These are phyloP conservation scores for Perithous albicinctus DNA, from an alignment of 2,888 invertebrate genomes.

Conservation along the genomic window DNA sequence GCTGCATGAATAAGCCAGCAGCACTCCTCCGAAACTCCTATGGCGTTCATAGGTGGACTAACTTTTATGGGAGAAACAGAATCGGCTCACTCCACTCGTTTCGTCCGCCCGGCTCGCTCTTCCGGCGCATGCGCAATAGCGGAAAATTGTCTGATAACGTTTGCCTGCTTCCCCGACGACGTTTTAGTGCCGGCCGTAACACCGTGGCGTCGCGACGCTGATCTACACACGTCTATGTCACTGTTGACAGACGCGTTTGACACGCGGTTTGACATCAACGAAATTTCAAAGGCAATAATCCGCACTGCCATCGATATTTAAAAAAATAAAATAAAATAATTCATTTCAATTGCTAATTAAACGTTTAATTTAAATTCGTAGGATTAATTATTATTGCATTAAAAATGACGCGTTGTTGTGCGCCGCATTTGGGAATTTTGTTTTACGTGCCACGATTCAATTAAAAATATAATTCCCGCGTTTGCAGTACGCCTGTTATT, in stretches of 20 bases:
- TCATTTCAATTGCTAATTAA: not conserved
- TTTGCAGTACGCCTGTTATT: not conserved
- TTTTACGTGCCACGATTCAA: constrained; percentile 5
- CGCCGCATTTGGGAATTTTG: not conserved
- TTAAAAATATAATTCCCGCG: not conserved
- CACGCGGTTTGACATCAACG: constrained; percentile 35
- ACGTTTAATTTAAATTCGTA: not conserved
- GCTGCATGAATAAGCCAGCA: not conserved
- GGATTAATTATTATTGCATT: not conserved
- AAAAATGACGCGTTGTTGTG: not conserved
- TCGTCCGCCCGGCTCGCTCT: constrained; percentile 19
- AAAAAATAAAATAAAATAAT: not conserved
- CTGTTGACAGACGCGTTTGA: constrained; percentile 46
- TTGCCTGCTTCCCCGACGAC: constrained; percentile 72
- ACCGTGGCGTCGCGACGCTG: constrained; percentile 77
- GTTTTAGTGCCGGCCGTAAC: constrained; percentile 79
- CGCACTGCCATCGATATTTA: constrained; percentile 2
- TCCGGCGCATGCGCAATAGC: constrained; percentile 72
- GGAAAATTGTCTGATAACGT: constrained; percentile 79
- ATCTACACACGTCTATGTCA: constrained; percentile 24
- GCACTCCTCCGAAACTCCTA: constrained; percentile 22
- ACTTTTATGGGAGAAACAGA: constrained; percentile 22
- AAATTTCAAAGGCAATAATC: not conserved
- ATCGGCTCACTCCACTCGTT: constrained; percentile 14
- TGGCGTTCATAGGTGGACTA: constrained; percentile 54